A percentile compares a stretch with the other conserved stretches of the same genome.
These are phyloP conservation scores for Tenthredo distinguenda DNA, from an alignment of 2,888 invertebrate species.

Conservation along the genomic window DNA sequence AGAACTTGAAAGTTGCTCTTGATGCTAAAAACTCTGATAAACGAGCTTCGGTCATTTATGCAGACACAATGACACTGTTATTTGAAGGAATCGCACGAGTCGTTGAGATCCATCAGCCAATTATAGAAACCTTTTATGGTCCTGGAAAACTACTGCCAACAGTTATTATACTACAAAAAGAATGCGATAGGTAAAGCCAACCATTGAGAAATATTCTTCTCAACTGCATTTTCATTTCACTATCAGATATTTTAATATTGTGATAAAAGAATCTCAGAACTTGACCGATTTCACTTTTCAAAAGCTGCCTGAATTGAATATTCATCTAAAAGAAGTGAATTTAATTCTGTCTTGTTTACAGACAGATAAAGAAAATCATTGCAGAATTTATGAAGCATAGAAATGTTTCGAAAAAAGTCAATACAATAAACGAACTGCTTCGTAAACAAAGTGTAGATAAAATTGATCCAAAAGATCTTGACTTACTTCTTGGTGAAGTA, in stretches of 20 bases:
- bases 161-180: conserved; percentile 86
- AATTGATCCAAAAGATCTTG: conserved; percentile 90
- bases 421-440: conserved; percentile 82
- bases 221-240: not conserved
- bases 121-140: conserved; percentile 94
- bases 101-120: conserved; percentile 92
- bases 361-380: conserved; percentile 82
- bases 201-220: conserved; percentile 39
- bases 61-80: conserved; percentile 90
- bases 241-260: not conserved
- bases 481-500: conserved; percentile 93
- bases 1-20: conserved; percentile 85
- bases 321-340: not conserved
- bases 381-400: conserved; percentile 87
- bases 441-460: conserved; percentile 79
- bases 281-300: not conserved
- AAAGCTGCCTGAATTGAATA: not conserved
- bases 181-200: conserved; percentile 86
- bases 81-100: conserved; percentile 92
- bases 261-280: conserved; percentile 11
- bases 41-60: conserved; percentile 88
- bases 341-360: conserved; percentile 45
- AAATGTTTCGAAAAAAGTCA: conserved; percentile 83
- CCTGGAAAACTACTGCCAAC: conserved; percentile 87
- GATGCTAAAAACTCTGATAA: conserved; percentile 85